Evolutionary conservation across 2,888 invertebrate genomes (phyloP).

Genomic region (Cantharis rustica): DNA sequence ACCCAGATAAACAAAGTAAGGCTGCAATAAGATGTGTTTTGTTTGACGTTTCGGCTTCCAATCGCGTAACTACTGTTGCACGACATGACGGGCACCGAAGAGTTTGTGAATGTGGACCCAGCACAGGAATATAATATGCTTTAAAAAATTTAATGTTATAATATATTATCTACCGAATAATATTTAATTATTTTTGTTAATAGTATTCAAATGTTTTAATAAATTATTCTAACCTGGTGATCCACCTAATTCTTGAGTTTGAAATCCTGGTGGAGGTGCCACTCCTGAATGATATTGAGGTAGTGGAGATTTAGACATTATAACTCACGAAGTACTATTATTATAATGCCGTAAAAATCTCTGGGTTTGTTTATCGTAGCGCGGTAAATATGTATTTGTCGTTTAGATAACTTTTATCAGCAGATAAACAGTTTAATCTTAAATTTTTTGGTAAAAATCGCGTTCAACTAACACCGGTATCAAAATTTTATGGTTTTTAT

Average conservation of each 20-base stretch:
- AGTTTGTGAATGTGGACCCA: neutral
- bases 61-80: neutral
- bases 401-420: neutral
- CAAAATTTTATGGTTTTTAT: too few relatives aligned
- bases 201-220: neutral
- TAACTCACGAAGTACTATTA: neutral
- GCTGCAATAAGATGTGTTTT: neutral
- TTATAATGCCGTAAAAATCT: neutral
- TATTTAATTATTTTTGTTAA: too few relatives aligned
- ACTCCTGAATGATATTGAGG: neutral
- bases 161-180: too few relatives aligned
- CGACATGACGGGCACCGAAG: neutral
- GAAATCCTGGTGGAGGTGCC: neutral
- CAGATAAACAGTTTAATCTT: neutral
- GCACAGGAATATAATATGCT: neutral
- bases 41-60: neutral
- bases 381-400: neutral
- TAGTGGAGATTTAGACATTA: neutral
- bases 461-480: too few relatives aligned
- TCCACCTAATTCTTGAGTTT: neutral
- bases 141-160: too few relatives aligned
- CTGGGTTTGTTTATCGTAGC: neutral
- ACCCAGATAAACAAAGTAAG: neutral
- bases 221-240: neutral
- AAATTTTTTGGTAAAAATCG: neutral